phyloP scores from a whole-genome alignment of 2,888 invertebrate genomes.

The Leucoma salicis region DNA sequence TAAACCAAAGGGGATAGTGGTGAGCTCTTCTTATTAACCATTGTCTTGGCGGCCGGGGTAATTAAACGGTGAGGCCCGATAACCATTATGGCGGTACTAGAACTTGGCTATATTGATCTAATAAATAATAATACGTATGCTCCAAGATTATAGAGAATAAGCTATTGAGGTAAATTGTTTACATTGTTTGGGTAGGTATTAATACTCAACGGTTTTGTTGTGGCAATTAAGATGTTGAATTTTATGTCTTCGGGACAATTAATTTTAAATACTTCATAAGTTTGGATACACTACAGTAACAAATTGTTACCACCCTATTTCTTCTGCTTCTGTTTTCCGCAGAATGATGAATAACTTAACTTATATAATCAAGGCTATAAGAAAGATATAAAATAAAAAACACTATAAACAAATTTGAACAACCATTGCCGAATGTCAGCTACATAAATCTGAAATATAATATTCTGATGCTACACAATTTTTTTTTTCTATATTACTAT shows the following conservation, averaged over 20 bases:
- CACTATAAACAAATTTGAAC: too few relatives aligned
- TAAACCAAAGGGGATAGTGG: constrained; percentile 72
- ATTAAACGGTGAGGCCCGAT: constrained; percentile 68
- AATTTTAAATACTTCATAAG: background rate
- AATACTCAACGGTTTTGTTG: constrained; percentile 1
- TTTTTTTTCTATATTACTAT: too few relatives aligned
- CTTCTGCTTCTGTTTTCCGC: too few relatives aligned
- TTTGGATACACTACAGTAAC: too few relatives aligned
- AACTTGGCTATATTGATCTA: constrained; percentile 74
- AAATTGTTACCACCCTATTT: too few relatives aligned
- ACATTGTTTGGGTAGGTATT: constrained; percentile 26
- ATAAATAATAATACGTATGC: constrained; percentile 74
- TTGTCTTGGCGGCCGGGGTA: constrained; percentile 74
- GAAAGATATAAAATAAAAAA: too few relatives aligned
- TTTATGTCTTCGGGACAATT: background rate
- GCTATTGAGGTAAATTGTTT: constrained; percentile 51
- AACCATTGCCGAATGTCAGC: too few relatives aligned
- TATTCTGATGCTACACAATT: too few relatives aligned
- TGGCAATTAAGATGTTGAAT: background rate
- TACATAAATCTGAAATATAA: too few relatives aligned
- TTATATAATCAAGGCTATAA: too few relatives aligned
- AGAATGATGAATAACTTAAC: too few relatives aligned
- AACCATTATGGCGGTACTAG: constrained; percentile 67
- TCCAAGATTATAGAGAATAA: constrained; percentile 61
- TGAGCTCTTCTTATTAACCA: constrained; percentile 78